These are phyloP conservation scores for Gonioctena quinquepunctata DNA, from an alignment of 1,140 invertebrate genomes.

Conservation along the genomic window DNA sequence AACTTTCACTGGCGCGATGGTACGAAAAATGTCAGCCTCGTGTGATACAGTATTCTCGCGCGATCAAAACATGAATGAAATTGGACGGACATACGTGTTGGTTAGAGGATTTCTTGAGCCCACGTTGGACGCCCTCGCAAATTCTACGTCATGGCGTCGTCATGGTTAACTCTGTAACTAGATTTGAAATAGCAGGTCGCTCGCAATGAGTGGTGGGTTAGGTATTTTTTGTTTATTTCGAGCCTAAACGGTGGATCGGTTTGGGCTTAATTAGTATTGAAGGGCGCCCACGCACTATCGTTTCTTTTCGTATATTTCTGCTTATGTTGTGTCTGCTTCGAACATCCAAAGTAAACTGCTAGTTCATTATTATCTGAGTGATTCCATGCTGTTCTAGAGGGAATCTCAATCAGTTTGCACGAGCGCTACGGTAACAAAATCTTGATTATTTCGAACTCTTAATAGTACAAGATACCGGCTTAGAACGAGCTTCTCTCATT, in stretches of 20 bases:
- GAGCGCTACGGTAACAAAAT: too few relatives aligned
- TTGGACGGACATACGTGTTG: slow-evolving; percentile 16
- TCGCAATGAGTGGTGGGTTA: not conserved
- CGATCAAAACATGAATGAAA: slow-evolving; percentile 18
- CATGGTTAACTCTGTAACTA: slow-evolving; percentile 14
- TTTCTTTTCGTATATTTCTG: too few relatives aligned
- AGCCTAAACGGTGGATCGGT: not conserved
- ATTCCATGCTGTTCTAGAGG: too few relatives aligned
- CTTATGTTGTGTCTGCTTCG: not conserved
- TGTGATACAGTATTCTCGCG: not conserved
- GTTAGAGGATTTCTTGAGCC: slow-evolving; percentile 17
- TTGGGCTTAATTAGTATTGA: too few relatives aligned
- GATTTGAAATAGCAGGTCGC: not conserved
- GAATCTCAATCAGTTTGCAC: too few relatives aligned
- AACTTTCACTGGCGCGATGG: not conserved
- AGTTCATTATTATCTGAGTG: too few relatives aligned
- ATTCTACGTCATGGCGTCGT: slow-evolving; percentile 17
- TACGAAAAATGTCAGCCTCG: not conserved
- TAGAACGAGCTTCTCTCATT: too few relatives aligned
- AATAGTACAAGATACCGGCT: too few relatives aligned
- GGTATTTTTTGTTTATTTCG: not conserved
- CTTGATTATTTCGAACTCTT: too few relatives aligned
- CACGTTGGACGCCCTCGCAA: slow-evolving; percentile 19
- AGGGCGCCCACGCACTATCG: too few relatives aligned
- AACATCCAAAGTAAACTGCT: too few relatives aligned